phyloP scores from a whole-genome alignment of 2,113 vertebrate genomes.

The Dasyprocta punctata region DNA sequence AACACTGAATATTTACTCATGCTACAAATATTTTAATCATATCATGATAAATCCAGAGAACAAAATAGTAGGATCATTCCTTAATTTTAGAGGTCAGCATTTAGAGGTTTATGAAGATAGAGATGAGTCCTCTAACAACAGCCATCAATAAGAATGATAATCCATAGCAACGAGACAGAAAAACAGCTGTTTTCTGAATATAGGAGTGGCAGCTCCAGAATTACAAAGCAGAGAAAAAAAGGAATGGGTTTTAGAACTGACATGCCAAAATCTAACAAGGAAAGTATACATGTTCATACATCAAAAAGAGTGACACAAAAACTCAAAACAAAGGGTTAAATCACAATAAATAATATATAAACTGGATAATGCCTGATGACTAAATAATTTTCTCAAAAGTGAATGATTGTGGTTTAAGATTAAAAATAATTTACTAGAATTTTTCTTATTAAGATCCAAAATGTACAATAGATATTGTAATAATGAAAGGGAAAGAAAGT shows the following conservation, averaged over 20 bases:
- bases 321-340: not conserved
- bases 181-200: not conserved
- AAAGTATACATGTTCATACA: not conserved
- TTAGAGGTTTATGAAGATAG: not conserved
- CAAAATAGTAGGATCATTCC: not conserved
- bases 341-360: not conserved
- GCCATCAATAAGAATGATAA: not conserved
- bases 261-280: not conserved
- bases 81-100: not conserved
- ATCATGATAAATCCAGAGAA: not conserved
- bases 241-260: not conserved
- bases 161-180: not conserved
- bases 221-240: not conserved
- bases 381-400: not conserved
- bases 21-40: not conserved
- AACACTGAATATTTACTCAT: not conserved
- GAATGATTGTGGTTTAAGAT: not conserved
- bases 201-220: not conserved
- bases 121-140: rapidly evolving
- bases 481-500: too few species aligned
- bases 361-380: not conserved
- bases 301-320: not conserved
- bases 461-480: too few species aligned
- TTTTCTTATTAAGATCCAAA: not conserved
- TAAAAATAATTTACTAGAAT: not conserved